These are phyloP conservation scores for Canis aureus DNA, from an alignment of 2,113 vertebrate species.

Conservation along the genomic window DNA sequence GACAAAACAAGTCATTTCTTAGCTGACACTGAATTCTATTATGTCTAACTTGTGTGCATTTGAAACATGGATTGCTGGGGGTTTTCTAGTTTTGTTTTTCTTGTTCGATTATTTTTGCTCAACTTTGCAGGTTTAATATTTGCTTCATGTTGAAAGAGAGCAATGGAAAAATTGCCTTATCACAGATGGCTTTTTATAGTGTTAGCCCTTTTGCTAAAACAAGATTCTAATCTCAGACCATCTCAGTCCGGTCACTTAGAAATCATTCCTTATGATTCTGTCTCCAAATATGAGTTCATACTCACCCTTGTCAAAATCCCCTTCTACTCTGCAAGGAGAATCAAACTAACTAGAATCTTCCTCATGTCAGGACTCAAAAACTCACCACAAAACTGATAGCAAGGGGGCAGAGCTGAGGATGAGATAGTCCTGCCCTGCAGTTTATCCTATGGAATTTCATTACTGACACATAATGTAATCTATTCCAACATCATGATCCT, in stretches of 20 bases:
- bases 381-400: background rate
- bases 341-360: background rate
- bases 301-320: background rate
- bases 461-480: background rate
- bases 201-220: slow-evolving; percentile 18
- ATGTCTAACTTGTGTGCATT: slow-evolving; percentile 58
- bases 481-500: background rate
- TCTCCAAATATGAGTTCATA: slow-evolving; percentile 33
- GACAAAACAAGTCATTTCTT: slow-evolving; percentile 60
- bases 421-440: background rate
- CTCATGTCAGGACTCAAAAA: background rate
- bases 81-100: background rate
- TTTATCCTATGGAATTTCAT: background rate
- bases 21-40: background rate
- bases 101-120: slow-evolving; percentile 30
- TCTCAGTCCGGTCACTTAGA: background rate
- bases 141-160: slow-evolving; percentile 51
- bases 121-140: slow-evolving; percentile 26
- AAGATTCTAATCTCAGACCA: slow-evolving; percentile 21
- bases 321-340: background rate
- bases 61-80: background rate
- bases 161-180: background rate
- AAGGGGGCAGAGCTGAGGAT: background rate
- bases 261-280: background rate
- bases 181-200: slow-evolving; percentile 36